Base-by-base conservation (phyloP, 2,113 vertebrate genomes). In the Chaenogobius annularis region DNA sequence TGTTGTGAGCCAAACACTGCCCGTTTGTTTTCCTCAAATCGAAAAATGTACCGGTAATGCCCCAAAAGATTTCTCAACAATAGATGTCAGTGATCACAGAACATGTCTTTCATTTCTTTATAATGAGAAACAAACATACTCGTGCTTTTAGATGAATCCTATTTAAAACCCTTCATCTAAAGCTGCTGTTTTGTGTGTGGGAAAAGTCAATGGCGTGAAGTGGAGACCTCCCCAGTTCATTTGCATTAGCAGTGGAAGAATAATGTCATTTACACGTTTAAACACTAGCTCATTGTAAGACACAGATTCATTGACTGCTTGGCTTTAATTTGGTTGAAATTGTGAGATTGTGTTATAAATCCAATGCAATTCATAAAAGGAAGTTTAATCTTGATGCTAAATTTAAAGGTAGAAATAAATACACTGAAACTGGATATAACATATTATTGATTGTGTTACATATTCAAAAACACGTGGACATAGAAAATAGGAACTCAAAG, bases 1-100 rank as follows among this genome's bases (percentile, higher is more conserved):
- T 92, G 88, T 92, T 91, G 79, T 85, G 83, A 83, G 80, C 55
- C 74, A 92, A 92, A 92, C 91, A 91, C 78, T 68, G 17, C 5
- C 20, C 20, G 69, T 82, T 85, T 79, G 80, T 88, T 85, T 89
- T 72, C 68, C 70, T 50, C 12, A 75, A 83, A 83, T 13, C n/a
- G 66, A 67, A 63, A 66, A 81, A 74, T 59, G 75, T 70, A 70
- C 75, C 75, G 26, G 4, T 11, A 54, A 68, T 77, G 72, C 85
- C 81, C 85, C 64, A 63, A 83, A 81, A 77, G 74, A 58, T 76
- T 90, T 80, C 77, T 74, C 61, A 63, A 84, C 68, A 80, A 79
- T 77, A 71, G 44, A 90, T 87, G 69, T 77, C 63, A 63, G 61
- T 40, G 35, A 40, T 63, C 61, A 20, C 15, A 40, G 19, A 62